Evolutionary conservation across 2,113 vertebrate species (phyloP).

Genomic region (Xenopus borealis): DNA sequence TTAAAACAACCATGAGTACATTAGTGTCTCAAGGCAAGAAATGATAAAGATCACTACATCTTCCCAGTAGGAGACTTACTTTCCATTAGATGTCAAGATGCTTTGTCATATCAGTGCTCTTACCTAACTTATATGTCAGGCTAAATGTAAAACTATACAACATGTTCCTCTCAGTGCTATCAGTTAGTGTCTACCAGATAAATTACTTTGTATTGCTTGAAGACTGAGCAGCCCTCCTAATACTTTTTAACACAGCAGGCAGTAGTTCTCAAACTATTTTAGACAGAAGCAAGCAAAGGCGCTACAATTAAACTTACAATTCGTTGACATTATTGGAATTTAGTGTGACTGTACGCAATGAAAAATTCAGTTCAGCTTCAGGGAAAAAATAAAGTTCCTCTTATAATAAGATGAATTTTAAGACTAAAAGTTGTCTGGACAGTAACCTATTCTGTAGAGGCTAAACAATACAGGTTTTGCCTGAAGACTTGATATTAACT

Average conservation of each 20-base stretch:
- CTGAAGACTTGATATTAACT: too few relatives aligned
- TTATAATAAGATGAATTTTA: too few relatives aligned
- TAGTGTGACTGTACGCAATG: not conserved
- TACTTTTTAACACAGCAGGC: constrained; percentile 25
- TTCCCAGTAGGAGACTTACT: constrained; percentile 19
- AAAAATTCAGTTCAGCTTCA: not conserved
- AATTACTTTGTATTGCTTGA: constrained; percentile 21
- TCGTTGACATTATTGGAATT: constrained; percentile 19
- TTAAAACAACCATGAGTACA: not conserved
- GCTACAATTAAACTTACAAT: constrained; percentile 28
- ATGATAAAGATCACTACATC: constrained; percentile 4
- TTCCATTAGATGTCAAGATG: constrained; percentile 17
- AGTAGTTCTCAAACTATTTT: constrained; percentile 19
- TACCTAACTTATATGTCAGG: constrained; percentile 24
- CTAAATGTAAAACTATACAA: constrained; percentile 19
- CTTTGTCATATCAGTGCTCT: constrained; percentile 21
- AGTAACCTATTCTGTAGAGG: too few relatives aligned
- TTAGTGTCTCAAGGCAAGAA: constrained; percentile 15
- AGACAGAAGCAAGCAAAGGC: constrained; percentile 23
- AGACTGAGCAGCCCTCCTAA: constrained; percentile 5
- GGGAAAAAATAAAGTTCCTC: not conserved
- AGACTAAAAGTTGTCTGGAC: too few relatives aligned
- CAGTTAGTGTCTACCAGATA: constrained; percentile 34
- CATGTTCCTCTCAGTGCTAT: not conserved
- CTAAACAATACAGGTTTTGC: too few relatives aligned